Base-by-base conservation (phyloP, 2,113 vertebrate species). In the Calypte anna region DNA sequence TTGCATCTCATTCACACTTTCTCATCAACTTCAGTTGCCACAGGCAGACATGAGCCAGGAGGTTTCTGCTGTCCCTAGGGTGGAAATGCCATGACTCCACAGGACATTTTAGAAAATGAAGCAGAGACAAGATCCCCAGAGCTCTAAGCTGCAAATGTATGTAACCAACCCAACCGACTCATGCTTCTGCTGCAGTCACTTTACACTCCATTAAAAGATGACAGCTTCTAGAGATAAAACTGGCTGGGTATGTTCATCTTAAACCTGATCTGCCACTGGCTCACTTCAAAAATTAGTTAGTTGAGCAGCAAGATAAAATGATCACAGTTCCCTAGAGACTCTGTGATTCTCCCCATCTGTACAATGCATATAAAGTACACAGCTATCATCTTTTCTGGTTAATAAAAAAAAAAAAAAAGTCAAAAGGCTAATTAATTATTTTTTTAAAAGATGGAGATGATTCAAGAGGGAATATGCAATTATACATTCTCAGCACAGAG, bases 361-460 rank as follows among this genome's bases (percentile, higher is more conserved):
- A 66, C 28, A 75, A 68, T 67, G 86, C 5, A 62, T 1, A 72
- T 33, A 15, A 86, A 92, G 51, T 21, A 38, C 40, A 77, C 57
- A 75, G 57, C n/a, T 48, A 33, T 33, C 43, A 79, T 24, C 58
- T 62, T 57, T 66, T 33, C 57, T 57, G 11, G 36, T 72, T 91
- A 75, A 85, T 40, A 40, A 40, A 12, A 40, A 40, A 67, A 53
- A 53, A 78, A 28, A n/a, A 43, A 75, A 91, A 88, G 80, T 57
- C 58, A 76, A 88, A 58, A 88, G 82, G 73, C 61, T 87, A 94
- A 86, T 91, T 66, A 91, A 86, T 76, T 80, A 63, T 43, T 87
- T 70, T 69, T 86, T 51, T 14, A 54, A 68, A 82, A 86, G 40
- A 38, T 2, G 2, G 36, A 78, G 64, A 53, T 12, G 12, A 81